phyloP scores from a whole-genome alignment of 2,888 invertebrate species.

The Lochmaea capreae region DNA sequence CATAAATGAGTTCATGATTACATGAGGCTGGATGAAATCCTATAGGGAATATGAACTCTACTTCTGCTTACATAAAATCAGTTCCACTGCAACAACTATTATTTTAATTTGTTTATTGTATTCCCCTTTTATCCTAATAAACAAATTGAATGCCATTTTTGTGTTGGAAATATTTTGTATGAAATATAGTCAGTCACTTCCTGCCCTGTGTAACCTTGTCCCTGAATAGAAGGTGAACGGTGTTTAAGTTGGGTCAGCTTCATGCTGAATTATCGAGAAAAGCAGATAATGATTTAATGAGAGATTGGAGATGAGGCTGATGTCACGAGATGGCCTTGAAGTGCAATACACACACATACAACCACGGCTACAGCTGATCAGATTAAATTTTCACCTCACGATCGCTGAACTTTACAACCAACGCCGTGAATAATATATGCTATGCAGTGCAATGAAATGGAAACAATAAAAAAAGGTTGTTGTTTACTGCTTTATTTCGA shows the following conservation, averaged over 20 bases:
- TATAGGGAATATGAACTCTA: too few species aligned
- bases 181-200: not conserved
- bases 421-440: constrained; percentile 7
- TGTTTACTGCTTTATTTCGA: not conserved
- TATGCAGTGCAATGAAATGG: not conserved
- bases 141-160: too few species aligned
- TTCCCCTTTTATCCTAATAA: too few species aligned
- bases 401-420: constrained; percentile 39
- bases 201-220: not conserved
- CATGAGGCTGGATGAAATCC: too few species aligned
- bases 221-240: not conserved
- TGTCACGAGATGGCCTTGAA: constrained; percentile 56
- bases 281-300: constrained; percentile 56
- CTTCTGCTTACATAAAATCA: too few species aligned
- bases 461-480: constrained; percentile 1
- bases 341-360: constrained; percentile 43
- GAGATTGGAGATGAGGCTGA: constrained; percentile 53
- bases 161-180: not conserved
- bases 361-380: constrained; percentile 46
- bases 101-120: too few species aligned
- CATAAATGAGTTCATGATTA: too few species aligned
- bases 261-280: constrained; percentile 53
- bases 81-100: too few species aligned
- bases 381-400: constrained; percentile 53
- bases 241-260: constrained; percentile 49